Percentiles rank a stretch among this genome's conserved stretches.
phyloP scores from a whole-genome alignment of 2,113 vertebrate genomes.

The Petrocephalus zakoni region DNA sequence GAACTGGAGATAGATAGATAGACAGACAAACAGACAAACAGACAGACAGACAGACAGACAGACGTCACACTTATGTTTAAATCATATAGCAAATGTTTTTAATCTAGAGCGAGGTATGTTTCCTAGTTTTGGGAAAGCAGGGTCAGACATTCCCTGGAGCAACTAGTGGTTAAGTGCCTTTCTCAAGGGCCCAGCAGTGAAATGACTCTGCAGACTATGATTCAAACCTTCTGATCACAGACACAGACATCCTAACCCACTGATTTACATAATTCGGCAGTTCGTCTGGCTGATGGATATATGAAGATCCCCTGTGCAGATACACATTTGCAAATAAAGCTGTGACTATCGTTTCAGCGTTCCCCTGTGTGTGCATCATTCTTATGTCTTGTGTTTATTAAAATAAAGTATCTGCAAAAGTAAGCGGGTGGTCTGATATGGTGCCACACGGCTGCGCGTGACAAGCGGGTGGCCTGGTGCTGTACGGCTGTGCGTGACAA shows the following conservation, averaged over 20 bases:
- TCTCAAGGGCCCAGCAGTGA: background rate
- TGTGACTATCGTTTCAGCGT: background rate
- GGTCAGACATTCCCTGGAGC: background rate
- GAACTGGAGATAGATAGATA: conserved; percentile 37
- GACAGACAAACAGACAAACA: background rate
- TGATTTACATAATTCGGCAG: background rate
- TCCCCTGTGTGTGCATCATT: background rate
- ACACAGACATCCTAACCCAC: background rate
- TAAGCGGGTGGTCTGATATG: background rate
- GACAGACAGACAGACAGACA: background rate
- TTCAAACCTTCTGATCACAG: background rate
- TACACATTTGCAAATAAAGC: background rate
- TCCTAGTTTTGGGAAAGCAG: background rate
- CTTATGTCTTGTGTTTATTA: background rate
- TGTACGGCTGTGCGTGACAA: too few species aligned
- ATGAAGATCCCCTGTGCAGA: background rate
- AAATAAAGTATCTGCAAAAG: background rate
- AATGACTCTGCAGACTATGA: background rate
- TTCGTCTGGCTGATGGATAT: background rate
- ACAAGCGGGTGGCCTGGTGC: too few species aligned
- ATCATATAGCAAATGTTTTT: background rate
- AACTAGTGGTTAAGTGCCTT: background rate
- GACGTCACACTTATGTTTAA: background rate
- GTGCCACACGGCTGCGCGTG: background rate
- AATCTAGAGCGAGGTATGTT: background rate